Percentiles rank a stretch among this genome's conserved stretches.
phyloP scores from a whole-genome alignment of 2,888 invertebrate genomes.

The Cheilosia pagana region DNA sequence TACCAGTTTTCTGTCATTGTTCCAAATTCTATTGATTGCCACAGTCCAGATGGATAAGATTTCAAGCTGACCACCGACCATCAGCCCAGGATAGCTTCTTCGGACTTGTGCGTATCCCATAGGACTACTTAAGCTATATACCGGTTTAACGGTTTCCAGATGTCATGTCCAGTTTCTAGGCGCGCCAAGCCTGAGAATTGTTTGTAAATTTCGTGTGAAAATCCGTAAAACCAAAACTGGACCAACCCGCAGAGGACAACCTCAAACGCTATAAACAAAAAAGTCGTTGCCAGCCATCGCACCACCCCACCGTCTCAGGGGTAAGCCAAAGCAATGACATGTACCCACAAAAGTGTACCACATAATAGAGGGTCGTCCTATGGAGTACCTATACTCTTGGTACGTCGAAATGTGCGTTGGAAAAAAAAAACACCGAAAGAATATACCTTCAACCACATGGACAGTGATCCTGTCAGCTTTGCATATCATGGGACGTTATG shows the following conservation, averaged over 20 bases:
- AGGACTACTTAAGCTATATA: neutral
- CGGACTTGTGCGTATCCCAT: neutral
- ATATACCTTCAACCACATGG: slow-evolving; percentile 10
- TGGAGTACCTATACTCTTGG: slow-evolving; percentile 9
- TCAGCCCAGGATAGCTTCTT: slow-evolving; percentile 23
- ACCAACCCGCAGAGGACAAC: slow-evolving; percentile 52
- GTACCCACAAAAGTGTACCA: slow-evolving; percentile 41
- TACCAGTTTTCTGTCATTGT: slow-evolving; percentile 41
- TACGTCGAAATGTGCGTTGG: neutral
- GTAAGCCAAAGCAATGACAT: slow-evolving; percentile 7
- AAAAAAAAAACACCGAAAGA: neutral
- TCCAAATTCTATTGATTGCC: slow-evolving; percentile 32
- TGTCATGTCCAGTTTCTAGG: slow-evolving; percentile 8
- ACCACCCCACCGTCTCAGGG: slow-evolving; percentile 25
- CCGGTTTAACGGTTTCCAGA: slow-evolving; percentile 37
- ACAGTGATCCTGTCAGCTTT: slow-evolving; percentile 25
- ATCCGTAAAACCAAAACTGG: slow-evolving; percentile 62
- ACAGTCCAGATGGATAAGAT: slow-evolving; percentile 31
- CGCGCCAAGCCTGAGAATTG: slow-evolving; percentile 22
- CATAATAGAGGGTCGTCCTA: slow-evolving; percentile 24
- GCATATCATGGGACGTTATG: slow-evolving; percentile 28
- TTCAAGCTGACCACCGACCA: slow-evolving; percentile 12
- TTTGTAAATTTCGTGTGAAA: slow-evolving; percentile 44
- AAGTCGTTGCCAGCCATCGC: neutral
- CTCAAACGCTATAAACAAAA: slow-evolving; percentile 30